Base-by-base conservation (phyloP, 2,113 vertebrate species). In the Galeopterus variegatus region DNA sequence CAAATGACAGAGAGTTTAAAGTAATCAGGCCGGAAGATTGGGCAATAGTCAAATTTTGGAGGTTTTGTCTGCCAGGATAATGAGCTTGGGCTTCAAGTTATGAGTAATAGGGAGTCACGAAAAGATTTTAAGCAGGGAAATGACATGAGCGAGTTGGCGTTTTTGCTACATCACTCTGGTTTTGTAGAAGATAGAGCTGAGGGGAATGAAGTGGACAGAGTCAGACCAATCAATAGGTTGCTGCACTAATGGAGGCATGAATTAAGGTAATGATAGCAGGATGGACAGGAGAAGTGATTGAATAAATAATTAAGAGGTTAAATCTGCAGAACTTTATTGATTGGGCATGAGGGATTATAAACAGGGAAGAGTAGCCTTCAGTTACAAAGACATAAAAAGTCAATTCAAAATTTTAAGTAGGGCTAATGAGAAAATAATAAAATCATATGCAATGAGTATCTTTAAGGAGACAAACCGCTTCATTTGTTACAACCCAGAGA, bases 401-500 rank as follows among this genome's bases (percentile, higher is more conserved):
- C 31, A 96, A 58, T 96, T 92, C 31, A 36, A 94, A 95, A 54
- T 88, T 69, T 33, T 87, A 86, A 95, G 64, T 48, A 94, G 97
- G 69, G 36, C 76, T 85, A 75, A 13, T 88, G 85, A 92, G 97
- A 96, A 89, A 81, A 90, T 33, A 95, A 95, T 18, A 87, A 96
- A 64, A 83, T 64, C 72, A 69, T 67, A 60, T 21, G 10, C 60
- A 1, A 80, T 93, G 60, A 41, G 10, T 89, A 77, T 45, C 87
- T 95, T 0, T 10, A 92, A 95, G 79, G 94, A 75, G 87, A 56
- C 50, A 65, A 98, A 73, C 36, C 93, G 67, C 87, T 97, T 62
- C 95, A 24, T 96, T 81, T 88, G 77, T 81, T 97, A 90, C 52
- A 93, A 96, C 87, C 94, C 79, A 96, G 85, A 98, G 95, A 88